A percentile compares a stretch with the other conserved stretches of the same genome.
Evolutionary conservation across 2,113 vertebrate species (phyloP).

Genomic region (Genyomyrus donnyi): DNA sequence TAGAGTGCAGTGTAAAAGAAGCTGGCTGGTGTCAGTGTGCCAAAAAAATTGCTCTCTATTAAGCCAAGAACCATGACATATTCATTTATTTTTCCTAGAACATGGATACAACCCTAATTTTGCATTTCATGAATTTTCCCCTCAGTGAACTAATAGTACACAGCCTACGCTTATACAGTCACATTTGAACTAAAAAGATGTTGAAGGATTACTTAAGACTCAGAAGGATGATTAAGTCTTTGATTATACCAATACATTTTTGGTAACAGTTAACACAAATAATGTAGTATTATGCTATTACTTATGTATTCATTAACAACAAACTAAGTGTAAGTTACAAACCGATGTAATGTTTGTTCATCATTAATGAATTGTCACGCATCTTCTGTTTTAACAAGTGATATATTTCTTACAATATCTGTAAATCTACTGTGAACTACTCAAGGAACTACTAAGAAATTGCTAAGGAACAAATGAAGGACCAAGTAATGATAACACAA

Average conservation of each 20-base stretch:
- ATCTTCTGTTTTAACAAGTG: neutral
- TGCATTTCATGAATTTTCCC: slow-evolving; percentile 4
- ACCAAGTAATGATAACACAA: neutral
- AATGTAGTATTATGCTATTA: neutral
- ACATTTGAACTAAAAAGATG: neutral
- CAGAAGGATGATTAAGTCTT: neutral
- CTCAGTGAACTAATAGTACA: neutral
- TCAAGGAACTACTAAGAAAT: neutral
- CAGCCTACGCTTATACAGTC: neutral
- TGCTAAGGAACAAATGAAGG: neutral
- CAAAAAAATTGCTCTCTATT: neutral
- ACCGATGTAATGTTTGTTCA: neutral
- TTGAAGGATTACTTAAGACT: neutral
- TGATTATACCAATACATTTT: neutral
- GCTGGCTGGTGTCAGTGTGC: neutral
- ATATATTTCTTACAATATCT: neutral
- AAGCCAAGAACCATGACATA: neutral
- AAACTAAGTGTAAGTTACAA: neutral
- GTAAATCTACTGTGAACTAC: neutral
- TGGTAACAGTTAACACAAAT: neutral
- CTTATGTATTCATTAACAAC: neutral
- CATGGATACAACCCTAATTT: neutral
- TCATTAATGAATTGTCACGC: neutral
- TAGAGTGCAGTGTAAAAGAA: neutral
- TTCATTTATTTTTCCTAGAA: neutral